Percentiles rank a stretch among this genome's conserved stretches.
phyloP scores from a whole-genome alignment of 2,888 invertebrate genomes.

The Electrophaes corylata region DNA sequence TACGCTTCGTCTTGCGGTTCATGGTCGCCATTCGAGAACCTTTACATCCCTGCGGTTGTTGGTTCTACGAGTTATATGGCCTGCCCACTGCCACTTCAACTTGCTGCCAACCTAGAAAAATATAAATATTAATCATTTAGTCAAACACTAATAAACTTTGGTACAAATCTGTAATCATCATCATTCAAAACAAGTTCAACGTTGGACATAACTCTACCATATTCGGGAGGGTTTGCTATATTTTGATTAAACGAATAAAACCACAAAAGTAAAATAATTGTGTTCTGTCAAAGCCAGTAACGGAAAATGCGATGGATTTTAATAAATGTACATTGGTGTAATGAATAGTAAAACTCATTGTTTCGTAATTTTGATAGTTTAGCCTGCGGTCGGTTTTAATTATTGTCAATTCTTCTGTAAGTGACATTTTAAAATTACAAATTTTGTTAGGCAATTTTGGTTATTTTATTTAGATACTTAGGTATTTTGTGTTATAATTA shows the following conservation, averaged over 20 bases:
- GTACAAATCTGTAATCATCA: too few relatives aligned
- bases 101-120: too few relatives aligned
- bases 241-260: constrained; percentile 11
- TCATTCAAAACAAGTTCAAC: too few relatives aligned
- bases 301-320: constrained; percentile 19
- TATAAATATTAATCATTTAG: too few relatives aligned
- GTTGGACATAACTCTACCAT: too few relatives aligned
- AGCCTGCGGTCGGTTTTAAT: constrained; percentile 20
- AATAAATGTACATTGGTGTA: constrained; percentile 23
- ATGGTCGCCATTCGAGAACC: too few relatives aligned
- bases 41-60: too few relatives aligned
- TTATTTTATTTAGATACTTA: not conserved
- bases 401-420: constrained; percentile 8
- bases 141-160: too few relatives aligned
- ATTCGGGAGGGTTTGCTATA: not conserved
- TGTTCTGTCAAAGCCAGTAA: constrained; percentile 22
- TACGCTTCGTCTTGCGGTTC: too few relatives aligned
- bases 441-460: not conserved
- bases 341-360: constrained; percentile 15
- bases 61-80: too few relatives aligned
- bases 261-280: constrained; percentile 16
- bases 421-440: not conserved
- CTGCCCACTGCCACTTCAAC: too few relatives aligned
- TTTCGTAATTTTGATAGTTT: constrained; percentile 20
- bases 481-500: not conserved